Evolutionary conservation across 2,113 vertebrate species (phyloP), one percentile per base, ranked within the genome.

Genomic region (Suricata suricatta): DNA sequence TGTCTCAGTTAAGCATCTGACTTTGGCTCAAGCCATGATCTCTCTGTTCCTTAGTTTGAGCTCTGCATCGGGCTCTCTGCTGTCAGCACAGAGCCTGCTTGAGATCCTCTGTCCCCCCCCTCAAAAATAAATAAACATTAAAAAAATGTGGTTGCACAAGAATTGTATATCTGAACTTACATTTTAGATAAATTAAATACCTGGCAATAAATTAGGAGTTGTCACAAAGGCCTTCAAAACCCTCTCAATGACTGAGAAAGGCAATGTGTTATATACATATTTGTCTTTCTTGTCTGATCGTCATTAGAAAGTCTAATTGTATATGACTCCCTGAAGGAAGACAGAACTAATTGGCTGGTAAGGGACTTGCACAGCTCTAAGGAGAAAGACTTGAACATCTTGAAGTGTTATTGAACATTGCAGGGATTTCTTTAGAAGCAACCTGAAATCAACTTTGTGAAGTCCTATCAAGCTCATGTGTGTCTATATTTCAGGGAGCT

Each of bases 261-360:
- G 14, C 35, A 74, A 63, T 9, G 0, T 80, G 27, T 3, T 27
- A 60, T 50, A 85, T 57, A 41, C 41, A 90, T 47, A 44, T 29
- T 76, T 88, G 38, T 76, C 71, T 95, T 94, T 87, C 64, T 84
- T 85, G 44, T 38, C 76, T 92, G 89, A 89, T 44, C 11, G 21
- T 96, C 66, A 86, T 47, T 72, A 86, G 85, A 95, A 33, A 88
- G 23, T 19, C 44, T 79, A 79, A 88, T 60, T 74, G 57, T 14
- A 63, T 64, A 33, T 47, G 64, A 63, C 25, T 95, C 52, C n/a
- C 82, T 91, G 54, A 85, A 95, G 33, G 69, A 57, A 89, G 29
- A 89, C 41, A 95, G 16, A 88, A 79, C 16, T 92, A 87, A 87
- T 31, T 72, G 71, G 15, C 54, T 50, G 50, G 27, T 29, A n/a